Percentiles rank a stretch among this genome's conserved stretches.
Conservation (phyloP, 2,888 invertebrate genomes). For the Caenorhabditis wallacei region DNA sequence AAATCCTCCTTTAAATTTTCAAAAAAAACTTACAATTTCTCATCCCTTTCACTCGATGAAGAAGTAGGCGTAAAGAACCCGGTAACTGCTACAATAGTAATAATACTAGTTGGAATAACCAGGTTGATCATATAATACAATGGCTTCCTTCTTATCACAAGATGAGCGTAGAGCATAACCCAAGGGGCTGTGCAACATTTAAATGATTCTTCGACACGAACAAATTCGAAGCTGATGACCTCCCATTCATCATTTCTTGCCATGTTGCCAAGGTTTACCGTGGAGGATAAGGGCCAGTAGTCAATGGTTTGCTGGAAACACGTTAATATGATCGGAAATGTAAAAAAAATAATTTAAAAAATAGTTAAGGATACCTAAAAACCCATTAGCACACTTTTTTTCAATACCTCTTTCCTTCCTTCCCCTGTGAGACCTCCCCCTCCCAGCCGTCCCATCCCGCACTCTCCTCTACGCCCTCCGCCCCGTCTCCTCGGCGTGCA, state of each 20-base stretch:
- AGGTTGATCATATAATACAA: slow-evolving; percentile 81
- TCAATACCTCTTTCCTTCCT: neutral
- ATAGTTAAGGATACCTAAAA: no score
- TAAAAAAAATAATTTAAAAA: neutral
- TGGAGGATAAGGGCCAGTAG: slow-evolving; percentile 75
- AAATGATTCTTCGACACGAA: slow-evolving; percentile 76
- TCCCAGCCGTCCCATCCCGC: neutral
- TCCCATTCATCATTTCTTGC: slow-evolving; percentile 82
- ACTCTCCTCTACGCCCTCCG: slow-evolving; percentile 1
- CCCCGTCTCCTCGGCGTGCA: slow-evolving; percentile 61
- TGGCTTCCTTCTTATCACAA: slow-evolving; percentile 81
- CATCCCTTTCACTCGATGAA: slow-evolving; percentile 80
- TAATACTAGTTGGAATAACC: slow-evolving; percentile 81
- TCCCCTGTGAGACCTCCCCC: neutral
- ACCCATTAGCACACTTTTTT: neutral
- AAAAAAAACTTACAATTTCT: slow-evolving; percentile 74
- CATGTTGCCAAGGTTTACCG: slow-evolving; percentile 81
- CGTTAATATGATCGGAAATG: neutral
- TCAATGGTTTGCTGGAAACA: slow-evolving; percentile 76
- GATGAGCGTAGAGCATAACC: slow-evolving; percentile 82
- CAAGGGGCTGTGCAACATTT: slow-evolving; percentile 81
- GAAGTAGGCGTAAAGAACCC: slow-evolving; percentile 83
- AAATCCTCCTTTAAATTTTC: neutral
- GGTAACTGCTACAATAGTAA: slow-evolving; percentile 81
- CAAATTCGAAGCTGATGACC: slow-evolving; percentile 80